Evolutionary conservation across 1,140 invertebrate species (phyloP).

Genomic region (Patella vulgata): DNA sequence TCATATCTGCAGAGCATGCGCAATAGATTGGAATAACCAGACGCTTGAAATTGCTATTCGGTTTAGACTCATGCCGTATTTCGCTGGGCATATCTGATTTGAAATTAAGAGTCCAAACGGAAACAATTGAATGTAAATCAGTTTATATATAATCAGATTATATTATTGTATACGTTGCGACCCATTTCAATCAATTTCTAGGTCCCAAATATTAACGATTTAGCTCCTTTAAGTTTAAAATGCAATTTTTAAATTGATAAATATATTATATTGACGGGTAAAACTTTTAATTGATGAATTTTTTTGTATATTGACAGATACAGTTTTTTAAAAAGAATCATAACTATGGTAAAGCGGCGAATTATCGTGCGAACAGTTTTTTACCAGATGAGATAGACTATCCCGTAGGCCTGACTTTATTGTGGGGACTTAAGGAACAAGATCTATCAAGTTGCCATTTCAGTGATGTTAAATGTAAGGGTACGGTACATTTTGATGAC

Average conservation of each 20-base stretch:
- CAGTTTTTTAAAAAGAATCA: constrained; percentile 12
- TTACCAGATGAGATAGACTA: constrained; percentile 2
- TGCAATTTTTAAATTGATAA: background rate
- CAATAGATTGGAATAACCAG: no score
- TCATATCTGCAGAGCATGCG: no score
- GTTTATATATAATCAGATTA: no score
- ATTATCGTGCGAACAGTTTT: constrained; percentile 1
- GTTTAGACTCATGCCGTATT: no score
- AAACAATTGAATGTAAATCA: no score
- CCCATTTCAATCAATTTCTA: no score
- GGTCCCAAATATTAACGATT: no score
- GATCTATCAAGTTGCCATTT: constrained; percentile 41
- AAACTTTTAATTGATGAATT: background rate
- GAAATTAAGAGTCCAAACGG: no score
- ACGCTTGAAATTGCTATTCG: no score
- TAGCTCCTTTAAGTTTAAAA: no score
- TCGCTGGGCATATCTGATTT: no score
- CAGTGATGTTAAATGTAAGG: constrained; percentile 34
- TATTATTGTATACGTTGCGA: no score
- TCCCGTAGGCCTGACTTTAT: constrained; percentile 17
- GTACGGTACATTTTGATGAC: constrained; percentile 29
- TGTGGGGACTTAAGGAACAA: constrained; percentile 46
- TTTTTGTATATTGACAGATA: background rate
- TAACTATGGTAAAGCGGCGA: constrained; percentile 8
- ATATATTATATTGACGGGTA: background rate